Conservation (phyloP, 2,797 vertebrate genomes). For the Coracias cyanogaster region DNA sequence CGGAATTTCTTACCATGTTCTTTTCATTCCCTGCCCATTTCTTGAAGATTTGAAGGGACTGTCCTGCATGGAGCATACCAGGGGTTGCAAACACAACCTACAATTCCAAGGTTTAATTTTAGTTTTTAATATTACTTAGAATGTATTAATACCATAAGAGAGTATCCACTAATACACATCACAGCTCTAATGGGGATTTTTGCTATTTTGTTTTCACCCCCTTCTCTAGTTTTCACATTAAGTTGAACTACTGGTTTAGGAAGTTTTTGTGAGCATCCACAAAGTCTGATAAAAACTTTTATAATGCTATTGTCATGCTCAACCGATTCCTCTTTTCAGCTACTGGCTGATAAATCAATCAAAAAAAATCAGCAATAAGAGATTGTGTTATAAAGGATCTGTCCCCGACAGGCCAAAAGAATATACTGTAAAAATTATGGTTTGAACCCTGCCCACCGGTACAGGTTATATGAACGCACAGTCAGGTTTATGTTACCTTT, state of each 20-base stretch:
- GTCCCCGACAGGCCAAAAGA: not conserved
- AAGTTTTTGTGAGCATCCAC: not conserved
- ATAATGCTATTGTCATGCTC: rapidly evolving
- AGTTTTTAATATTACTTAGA: rapidly evolving
- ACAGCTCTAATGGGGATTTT: not conserved
- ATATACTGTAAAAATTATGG: not conserved
- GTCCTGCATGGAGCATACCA: slow-evolving; percentile 96
- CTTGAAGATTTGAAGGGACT: slow-evolving; percentile 98
- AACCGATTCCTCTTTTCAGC: not conserved
- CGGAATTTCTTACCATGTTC: slow-evolving; percentile 89
- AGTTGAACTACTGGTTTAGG: not conserved
- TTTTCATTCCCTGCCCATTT: slow-evolving; percentile 99
- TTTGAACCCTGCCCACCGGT: not conserved
- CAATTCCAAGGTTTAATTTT: not conserved
- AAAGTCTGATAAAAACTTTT: not conserved
- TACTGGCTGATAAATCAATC: not conserved
- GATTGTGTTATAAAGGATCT: not conserved
- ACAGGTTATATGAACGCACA: rapidly evolving
- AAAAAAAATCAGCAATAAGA: not conserved
- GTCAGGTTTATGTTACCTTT: not conserved
- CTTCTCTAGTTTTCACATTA: not conserved
- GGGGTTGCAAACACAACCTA: slow-evolving; percentile 98
- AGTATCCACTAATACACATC: rapidly evolving
- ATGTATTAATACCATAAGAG: not conserved
- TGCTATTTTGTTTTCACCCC: not conserved